These are phyloP conservation scores for Alcedo quadribrachys DNA, from an alignment of 2,797 vertebrate species.

Conservation along the genomic window DNA sequence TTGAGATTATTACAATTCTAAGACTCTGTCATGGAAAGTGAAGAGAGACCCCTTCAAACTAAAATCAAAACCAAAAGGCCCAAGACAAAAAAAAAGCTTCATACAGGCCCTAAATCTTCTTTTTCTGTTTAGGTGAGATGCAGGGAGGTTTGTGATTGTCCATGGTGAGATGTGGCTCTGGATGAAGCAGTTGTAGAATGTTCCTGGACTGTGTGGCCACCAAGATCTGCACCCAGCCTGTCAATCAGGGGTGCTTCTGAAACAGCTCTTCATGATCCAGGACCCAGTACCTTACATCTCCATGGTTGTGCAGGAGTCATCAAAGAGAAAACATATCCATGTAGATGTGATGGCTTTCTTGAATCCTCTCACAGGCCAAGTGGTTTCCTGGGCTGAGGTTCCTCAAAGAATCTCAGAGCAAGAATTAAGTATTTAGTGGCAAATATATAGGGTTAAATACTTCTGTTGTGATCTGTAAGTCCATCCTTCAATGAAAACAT, in stretches of 20 bases:
- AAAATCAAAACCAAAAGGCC: not conserved
- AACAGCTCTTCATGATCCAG: not conserved
- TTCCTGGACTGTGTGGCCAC: not conserved
- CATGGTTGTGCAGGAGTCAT: rapidly evolving
- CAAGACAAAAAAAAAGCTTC: not conserved
- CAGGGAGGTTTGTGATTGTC: not conserved
- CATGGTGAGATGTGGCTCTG: not conserved
- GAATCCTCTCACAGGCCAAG: too few relatives aligned
- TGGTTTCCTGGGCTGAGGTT: not conserved
- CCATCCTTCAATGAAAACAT: not conserved
- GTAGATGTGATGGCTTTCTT: not conserved
- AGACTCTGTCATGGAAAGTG: not conserved
- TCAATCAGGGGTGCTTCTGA: not conserved
- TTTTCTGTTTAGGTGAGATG: not conserved
- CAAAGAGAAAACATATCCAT: not conserved
- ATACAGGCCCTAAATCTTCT: not conserved
- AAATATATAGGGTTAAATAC: not conserved
- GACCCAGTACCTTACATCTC: not conserved
- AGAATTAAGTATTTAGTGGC: not conserved
- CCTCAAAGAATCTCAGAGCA: not conserved
- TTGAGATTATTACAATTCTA: not conserved
- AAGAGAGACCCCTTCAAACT: not conserved
- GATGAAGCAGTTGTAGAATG: rapidly evolving
- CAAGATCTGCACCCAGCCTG: not conserved
- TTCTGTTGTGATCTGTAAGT: not conserved